Base-by-base conservation (phyloP, 2,113 vertebrate genomes). In the Oceanites oceanicus region DNA sequence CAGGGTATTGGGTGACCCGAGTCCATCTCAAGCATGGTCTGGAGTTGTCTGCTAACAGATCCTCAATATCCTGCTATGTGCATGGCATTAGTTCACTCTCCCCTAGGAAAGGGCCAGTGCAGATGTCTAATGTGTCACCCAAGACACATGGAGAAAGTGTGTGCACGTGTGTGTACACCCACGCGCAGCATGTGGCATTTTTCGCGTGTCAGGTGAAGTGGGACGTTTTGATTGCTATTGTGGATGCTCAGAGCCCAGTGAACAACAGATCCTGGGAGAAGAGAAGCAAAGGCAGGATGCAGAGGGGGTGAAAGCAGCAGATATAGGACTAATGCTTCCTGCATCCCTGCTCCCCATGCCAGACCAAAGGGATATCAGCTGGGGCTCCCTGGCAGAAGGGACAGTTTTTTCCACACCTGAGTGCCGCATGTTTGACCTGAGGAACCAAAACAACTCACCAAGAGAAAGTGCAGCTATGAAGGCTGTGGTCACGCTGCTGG, bases 401-500 rank as follows among this genome's bases (percentile, higher is more conserved):
- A 42, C 23, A 32, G 42, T 0, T 55, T 86, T 72, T 47, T 44
- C 34, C 7, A 1, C 34, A 38, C 10, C 34, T 9, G 26, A 22
- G 42, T 3, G 22, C 26, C 52, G 26, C 15, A 2, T 1, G 5
- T 62, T 62, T 76, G 75, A 71, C 17, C 22, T 19, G 45, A 86
- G 47, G 32, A 73, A 66, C 7, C 27, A 61, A 14, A 45, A 16
- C 3, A 3, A 96, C 98, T 98, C 98, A 99, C 99, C 99, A 21
- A 99, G 98, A 32, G 98, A 98, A 5, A 99, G 98, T 2, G 99
- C 99, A 3, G 99, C 99, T 14, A 99, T 95, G 89, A 99, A 99
- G 44, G 99, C 99, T 0, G 99, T 99, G 90, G 98, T 98, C 85
- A 99, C 97, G 0, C 99, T 99, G 98, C 99, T 99, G 80, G 99